Percentiles rank a stretch among this genome's conserved stretches.
Conservation (phyloP, 2,797 vertebrate species). For the Falco peregrinus region DNA sequence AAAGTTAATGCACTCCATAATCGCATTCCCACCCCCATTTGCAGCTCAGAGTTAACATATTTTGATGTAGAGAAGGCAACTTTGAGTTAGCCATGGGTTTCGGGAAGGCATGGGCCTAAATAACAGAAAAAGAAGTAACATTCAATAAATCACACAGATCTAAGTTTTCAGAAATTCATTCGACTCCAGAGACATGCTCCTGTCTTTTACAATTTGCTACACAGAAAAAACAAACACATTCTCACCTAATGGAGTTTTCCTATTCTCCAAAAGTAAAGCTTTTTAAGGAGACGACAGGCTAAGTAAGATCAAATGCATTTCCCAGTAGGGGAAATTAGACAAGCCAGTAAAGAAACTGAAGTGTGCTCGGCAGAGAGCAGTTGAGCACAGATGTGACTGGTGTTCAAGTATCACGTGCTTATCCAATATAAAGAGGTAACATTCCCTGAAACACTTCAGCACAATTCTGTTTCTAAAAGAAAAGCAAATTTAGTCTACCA, state of each 20-base stretch:
- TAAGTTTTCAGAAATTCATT: background rate
- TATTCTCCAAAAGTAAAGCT: background rate
- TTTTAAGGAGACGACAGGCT: background rate
- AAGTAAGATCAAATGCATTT: background rate
- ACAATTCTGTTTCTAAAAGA: background rate
- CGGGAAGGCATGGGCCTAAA: accelerated
- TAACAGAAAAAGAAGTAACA: background rate
- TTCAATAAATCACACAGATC: background rate
- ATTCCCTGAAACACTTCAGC: background rate
- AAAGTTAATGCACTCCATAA: background rate
- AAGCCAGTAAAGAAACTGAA: background rate
- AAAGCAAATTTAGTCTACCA: background rate
- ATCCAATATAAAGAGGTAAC: background rate
- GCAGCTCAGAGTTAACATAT: background rate
- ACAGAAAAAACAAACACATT: background rate
- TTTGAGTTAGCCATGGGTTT: background rate
- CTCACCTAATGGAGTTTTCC: background rate
- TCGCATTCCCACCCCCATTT: background rate
- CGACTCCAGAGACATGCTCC: background rate
- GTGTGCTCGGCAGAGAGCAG: background rate
- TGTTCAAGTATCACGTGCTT: background rate
- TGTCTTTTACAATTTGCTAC: background rate
- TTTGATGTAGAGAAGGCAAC: background rate
- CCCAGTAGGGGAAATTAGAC: background rate
- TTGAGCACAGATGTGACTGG: background rate